Evolutionary conservation across 2,888 invertebrate genomes (phyloP).

Genomic region (Chrysomela aeneicollis): DNA sequence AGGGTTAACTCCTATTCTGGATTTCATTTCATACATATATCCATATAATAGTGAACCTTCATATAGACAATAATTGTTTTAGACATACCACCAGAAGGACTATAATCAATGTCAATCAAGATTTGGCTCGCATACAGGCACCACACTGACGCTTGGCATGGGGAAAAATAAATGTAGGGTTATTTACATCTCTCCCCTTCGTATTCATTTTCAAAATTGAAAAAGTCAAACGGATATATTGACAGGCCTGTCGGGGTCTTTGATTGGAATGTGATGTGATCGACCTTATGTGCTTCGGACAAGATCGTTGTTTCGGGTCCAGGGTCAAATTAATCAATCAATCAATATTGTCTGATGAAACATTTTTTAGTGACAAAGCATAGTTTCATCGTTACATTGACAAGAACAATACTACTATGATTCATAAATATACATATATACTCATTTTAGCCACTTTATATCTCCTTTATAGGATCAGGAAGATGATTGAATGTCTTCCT

Average conservation of each 20-base stretch:
- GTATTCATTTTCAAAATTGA: conserved; percentile 46
- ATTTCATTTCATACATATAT: no score
- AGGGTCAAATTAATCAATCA: no score
- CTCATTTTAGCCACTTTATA: no score
- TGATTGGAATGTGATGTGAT: conserved; percentile 25
- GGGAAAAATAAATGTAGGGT: conserved; percentile 44
- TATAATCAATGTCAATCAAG: conserved; percentile 53
- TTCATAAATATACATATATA: no score
- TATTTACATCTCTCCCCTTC: conserved; percentile 44
- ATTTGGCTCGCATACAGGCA: conserved; percentile 41
- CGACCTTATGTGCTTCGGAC: neutral
- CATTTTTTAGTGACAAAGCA: no score
- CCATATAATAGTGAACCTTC: neutral
- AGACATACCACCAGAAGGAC: conserved; percentile 44
- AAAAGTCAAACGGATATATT: conserved; percentile 45
- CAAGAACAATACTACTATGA: no score
- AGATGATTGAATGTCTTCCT: no score
- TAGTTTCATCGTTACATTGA: no score
- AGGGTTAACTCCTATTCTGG: neutral
- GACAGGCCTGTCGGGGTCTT: conserved; percentile 34
- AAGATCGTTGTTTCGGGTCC: neutral
- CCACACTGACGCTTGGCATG: conserved; percentile 48
- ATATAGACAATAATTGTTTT: conserved; percentile 43
- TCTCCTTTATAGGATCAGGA: no score
- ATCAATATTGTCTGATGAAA: no score